Percentiles rank a stretch among this genome's conserved stretches.
Conservation (phyloP, 2,113 vertebrate genomes). For the Peromyscus polionotus region DNA sequence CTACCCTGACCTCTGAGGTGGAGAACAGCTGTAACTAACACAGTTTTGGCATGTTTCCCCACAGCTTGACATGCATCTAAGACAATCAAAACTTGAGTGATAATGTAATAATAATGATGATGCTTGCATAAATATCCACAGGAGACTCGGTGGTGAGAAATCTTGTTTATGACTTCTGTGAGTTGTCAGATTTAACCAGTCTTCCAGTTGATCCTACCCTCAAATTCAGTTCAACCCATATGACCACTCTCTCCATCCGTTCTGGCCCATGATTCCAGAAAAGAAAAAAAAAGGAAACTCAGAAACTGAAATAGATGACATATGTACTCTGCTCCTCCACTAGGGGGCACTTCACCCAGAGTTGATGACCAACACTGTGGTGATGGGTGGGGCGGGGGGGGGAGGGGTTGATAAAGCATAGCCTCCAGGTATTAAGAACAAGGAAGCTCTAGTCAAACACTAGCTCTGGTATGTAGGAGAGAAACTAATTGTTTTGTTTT, state of each 20-base stretch:
- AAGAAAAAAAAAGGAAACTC: neutral
- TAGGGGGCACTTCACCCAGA: neutral
- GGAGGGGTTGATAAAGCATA: neutral
- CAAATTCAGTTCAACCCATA: neutral
- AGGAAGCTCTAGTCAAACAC: neutral
- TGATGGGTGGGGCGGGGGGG: no score
- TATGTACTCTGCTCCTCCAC: neutral
- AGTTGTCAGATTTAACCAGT: neutral
- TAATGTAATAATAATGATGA: neutral
- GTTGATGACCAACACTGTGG: neutral
- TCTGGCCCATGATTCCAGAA: neutral
- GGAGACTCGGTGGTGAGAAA: neutral
- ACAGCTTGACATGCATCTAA: neutral
- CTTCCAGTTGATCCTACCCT: neutral
- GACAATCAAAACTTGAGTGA: conserved; percentile 3
- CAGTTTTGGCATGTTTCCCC: neutral
- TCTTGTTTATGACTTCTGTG: neutral
- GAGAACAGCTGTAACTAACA: neutral
- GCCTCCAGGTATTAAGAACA: neutral
- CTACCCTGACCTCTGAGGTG: neutral
- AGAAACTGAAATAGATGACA: neutral
- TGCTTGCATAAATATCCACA: neutral
- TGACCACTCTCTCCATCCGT: neutral
- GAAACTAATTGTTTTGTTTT: neutral
- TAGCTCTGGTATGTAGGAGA: neutral